These are phyloP conservation scores for Melinaea menophilus DNA, from an alignment of 2,888 invertebrate genomes.

Conservation along the genomic window DNA sequence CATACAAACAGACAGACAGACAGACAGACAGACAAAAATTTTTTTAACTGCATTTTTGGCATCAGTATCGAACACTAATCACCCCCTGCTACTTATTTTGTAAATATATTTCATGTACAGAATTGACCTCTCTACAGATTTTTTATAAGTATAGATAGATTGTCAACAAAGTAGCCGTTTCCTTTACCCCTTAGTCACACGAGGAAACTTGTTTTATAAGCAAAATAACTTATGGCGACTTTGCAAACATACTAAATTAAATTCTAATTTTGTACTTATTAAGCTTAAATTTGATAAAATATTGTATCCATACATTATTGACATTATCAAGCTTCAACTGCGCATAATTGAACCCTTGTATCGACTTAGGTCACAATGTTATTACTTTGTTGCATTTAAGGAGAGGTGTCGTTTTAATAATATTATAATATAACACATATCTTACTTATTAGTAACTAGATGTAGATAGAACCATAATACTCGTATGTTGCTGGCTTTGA, in stretches of 20 bases:
- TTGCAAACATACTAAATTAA: background rate
- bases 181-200: slow-evolving; percentile 17
- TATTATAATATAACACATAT: background rate
- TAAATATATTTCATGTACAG: too few species aligned
- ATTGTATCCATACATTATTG: background rate
- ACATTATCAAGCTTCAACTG: background rate
- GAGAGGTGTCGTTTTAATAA: background rate
- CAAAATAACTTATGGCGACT: background rate
- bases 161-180: slow-evolving; percentile 15
- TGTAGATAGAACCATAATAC: too few species aligned
- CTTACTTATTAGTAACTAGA: too few species aligned
- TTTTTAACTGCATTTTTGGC: too few species aligned
- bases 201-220: slow-evolving; percentile 8
- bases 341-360: background rate
- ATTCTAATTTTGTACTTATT: background rate
- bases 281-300: background rate
- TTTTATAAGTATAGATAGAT: too few species aligned
- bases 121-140: too few species aligned
- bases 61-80: too few species aligned
- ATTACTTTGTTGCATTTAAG: background rate
- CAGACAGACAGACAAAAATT: too few species aligned
- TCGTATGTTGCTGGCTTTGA: too few species aligned
- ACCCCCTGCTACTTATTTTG: too few species aligned
- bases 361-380: slow-evolving; percentile 3
- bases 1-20: too few species aligned